These are phyloP conservation scores for Cliona cf. orientalis DNA, from an alignment of 37 sponge, comb jelly and placozoan species.

Conservation along the genomic window DNA sequence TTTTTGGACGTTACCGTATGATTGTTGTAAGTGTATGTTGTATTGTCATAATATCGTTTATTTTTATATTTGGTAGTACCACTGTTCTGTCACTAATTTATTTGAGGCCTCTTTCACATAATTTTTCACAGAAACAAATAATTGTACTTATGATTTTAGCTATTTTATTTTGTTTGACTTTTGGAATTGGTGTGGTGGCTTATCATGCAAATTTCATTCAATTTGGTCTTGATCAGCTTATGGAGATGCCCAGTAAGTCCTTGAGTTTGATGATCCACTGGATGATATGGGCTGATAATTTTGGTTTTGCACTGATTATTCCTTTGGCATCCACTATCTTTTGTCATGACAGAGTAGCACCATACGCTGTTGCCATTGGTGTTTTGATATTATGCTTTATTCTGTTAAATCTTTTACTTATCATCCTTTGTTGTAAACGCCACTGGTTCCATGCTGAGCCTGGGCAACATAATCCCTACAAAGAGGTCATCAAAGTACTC, in stretches of 20 bases:
- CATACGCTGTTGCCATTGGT: not conserved
- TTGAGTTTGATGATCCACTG: not conserved
- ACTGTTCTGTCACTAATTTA: not conserved
- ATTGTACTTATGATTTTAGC: no score
- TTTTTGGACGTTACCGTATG: not conserved
- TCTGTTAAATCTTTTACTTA: not conserved
- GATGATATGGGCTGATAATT: not conserved
- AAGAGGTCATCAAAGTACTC: not conserved
- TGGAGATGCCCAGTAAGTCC: not conserved
- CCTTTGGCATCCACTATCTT: not conserved
- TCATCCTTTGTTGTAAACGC: not conserved
- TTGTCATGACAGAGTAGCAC: not conserved
- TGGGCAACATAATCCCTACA: no score
- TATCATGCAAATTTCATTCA: not conserved
- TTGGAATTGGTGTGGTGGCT: no score
- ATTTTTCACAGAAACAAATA: not conserved
- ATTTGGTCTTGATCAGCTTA: not conserved
- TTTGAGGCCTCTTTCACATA: not conserved
- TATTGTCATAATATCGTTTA: not conserved
- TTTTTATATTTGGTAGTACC: not conserved
- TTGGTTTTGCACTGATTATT: not conserved
- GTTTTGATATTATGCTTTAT: not conserved
- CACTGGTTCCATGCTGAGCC: not conserved
- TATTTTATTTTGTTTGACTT: no score
- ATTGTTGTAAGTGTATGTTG: not conserved